Evolutionary conservation across 2,888 invertebrate species (phyloP).

Genomic region (Synanthedon vespiformis): DNA sequence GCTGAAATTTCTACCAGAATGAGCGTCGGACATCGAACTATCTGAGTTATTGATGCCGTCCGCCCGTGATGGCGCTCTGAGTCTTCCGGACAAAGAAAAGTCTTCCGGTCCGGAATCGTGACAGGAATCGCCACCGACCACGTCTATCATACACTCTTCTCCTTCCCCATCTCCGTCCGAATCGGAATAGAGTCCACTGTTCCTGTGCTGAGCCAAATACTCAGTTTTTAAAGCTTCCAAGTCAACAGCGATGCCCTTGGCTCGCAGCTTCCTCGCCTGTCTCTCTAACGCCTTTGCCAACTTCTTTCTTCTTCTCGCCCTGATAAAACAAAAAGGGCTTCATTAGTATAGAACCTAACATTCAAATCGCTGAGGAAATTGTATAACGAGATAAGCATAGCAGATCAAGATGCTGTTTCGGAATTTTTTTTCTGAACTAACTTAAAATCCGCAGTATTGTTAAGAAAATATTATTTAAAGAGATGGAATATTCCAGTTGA

Average conservation of each 20-base stretch:
- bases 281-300: slow-evolving; percentile 91
- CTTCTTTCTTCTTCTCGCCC: slow-evolving; percentile 90
- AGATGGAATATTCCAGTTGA: too few relatives aligned
- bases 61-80: slow-evolving; percentile 69
- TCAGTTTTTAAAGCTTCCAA: slow-evolving; percentile 86
- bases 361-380: slow-evolving; percentile 1
- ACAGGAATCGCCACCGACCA: slow-evolving; percentile 85
- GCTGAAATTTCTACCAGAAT: slow-evolving; percentile 57
- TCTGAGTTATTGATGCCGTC: slow-evolving; percentile 73
- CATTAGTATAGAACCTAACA: slow-evolving; percentile 65
- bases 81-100: slow-evolving; percentile 70
- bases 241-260: slow-evolving; percentile 91
- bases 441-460: too few relatives aligned
- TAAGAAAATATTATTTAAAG: too few relatives aligned
- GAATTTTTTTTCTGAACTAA: too few relatives aligned
- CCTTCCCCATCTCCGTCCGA: slow-evolving; percentile 72
- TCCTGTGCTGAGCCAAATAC: slow-evolving; percentile 83
- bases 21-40: slow-evolving; percentile 62
- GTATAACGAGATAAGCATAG: not conserved
- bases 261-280: slow-evolving; percentile 91
- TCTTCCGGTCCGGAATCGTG: slow-evolving; percentile 76
- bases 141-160: slow-evolving; percentile 83
- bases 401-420: too few relatives aligned
- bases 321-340: slow-evolving; percentile 63
- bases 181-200: slow-evolving; percentile 71